Evolutionary conservation across 2,888 invertebrate species (phyloP).

Genomic region (Tenthredo livida): DNA sequence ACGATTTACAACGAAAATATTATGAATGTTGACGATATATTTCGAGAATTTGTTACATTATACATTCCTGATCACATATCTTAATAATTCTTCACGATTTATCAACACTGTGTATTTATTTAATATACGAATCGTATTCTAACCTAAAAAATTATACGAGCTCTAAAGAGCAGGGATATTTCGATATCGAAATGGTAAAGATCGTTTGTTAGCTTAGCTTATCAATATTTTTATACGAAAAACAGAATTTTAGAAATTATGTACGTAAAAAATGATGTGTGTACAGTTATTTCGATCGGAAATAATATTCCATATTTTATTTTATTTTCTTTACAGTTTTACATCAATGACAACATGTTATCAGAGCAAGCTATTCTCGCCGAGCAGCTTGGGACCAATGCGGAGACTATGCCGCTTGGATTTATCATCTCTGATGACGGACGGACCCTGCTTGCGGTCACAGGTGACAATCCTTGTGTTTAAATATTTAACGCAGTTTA

Average conservation of each 20-base stretch:
- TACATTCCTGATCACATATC: background rate
- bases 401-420: slow-evolving; percentile 66
- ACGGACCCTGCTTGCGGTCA: slow-evolving; percentile 68
- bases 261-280: no score
- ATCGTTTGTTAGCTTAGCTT: no score
- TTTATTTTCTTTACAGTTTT: background rate
- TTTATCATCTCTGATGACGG: slow-evolving; percentile 72
- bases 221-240: background rate
- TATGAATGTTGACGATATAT: background rate
- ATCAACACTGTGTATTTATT: background rate
- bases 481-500: background rate
- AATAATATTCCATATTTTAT: background rate
- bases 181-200: background rate
- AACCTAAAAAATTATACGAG: slow-evolving; percentile 12
- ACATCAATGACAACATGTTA: slow-evolving; percentile 58
- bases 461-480: slow-evolving; percentile 60
- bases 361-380: slow-evolving; percentile 58
- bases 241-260: background rate
- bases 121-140: background rate
- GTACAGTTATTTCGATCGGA: background rate
- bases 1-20: background rate
- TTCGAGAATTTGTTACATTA: background rate
- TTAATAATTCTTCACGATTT: background rate
- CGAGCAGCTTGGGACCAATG: slow-evolving; percentile 55
- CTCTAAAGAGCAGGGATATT: background rate